Evolutionary conservation across 2,113 vertebrate genomes (phyloP), one percentile per base, ranked within the genome.

Genomic region (Stomatorhinus ivindoensis): DNA sequence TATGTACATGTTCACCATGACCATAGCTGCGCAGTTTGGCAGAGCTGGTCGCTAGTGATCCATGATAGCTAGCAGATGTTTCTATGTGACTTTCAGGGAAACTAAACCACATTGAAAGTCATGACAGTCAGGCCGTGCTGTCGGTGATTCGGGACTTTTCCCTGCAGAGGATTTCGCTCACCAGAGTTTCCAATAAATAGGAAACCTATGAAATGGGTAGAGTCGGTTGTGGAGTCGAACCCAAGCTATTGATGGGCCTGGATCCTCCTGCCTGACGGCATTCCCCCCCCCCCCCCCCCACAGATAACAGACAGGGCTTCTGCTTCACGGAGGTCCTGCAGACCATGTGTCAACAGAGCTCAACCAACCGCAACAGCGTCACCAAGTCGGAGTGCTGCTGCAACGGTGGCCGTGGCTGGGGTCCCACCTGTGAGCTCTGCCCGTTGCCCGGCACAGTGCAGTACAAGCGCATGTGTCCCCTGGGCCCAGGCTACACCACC

Each of bases 381-480:
- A 97, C 97, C 91, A 98, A 97, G 86, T 97, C 97, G 0, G 96
- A 97, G 94, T 99, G 98, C 94, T 99, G 98, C 94, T 99, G 98
- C 27, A 97, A 96, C 39, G 95, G 93, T 0, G 97, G 97, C 21
- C 96, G 97, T 9, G 97, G 96, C 89, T 99, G 98, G 98, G 97
- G 98, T 0, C 94, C 96, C 1, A 96, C 94, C 94, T 99, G 98
- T 1, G 98, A 99, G 90, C 95, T 97, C 27, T 99, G 98, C 86
- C 98, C 98, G 0, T 95, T 99, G 27, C 97, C 97, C 0, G 97
- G 97, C 88, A 99, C 98, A 0, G 91, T 97, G 8, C 95, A 96
- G 86, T 97, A 98, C 95, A 97, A 97, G 94, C 97, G 95, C 90
- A 97, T 99, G 97, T 99, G 98, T 87, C 98, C 98, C 0, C 97